phyloP scores from a whole-genome alignment of 2,888 invertebrate species.

The Pemphredon lugubris region DNA sequence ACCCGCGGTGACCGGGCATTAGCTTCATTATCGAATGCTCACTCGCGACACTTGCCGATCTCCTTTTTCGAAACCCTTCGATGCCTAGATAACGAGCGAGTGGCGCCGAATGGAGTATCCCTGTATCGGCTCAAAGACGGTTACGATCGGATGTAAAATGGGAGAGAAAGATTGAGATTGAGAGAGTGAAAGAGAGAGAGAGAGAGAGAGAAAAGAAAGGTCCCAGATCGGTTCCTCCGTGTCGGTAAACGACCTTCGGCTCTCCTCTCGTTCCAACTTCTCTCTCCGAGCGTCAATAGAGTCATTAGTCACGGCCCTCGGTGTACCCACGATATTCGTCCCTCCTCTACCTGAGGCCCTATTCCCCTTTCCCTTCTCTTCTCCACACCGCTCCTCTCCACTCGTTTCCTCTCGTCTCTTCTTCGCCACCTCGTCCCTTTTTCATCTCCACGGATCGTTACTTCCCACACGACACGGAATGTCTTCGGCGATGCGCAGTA shows the following conservation, averaged over 20 bases:
- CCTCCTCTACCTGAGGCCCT: conserved; percentile 61
- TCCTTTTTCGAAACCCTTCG: conserved; percentile 36
- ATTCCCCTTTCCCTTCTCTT: conserved; percentile 19
- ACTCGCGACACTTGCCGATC: conserved; percentile 57
- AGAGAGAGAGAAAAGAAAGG: conserved; percentile 2
- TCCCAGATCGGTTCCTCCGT: conserved; percentile 54
- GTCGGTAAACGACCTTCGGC: conserved; percentile 68
- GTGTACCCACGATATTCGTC: conserved; percentile 70
- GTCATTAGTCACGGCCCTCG: conserved; percentile 76
- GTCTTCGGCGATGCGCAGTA: conserved; percentile 37
- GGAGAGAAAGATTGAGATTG: too few relatives aligned
- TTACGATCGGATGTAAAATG: conserved; percentile 8
- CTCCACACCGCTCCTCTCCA: not conserved
- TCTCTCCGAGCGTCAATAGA: conserved; percentile 72
- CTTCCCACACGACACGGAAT: conserved; percentile 50
- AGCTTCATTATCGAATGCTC: conserved; percentile 57
- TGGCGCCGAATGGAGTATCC: conserved; percentile 15
- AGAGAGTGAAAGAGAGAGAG: not conserved
- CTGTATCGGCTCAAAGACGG: conserved; percentile 19
- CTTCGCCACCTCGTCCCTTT: conserved; percentile 31
- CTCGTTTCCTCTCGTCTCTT: conserved; percentile 6
- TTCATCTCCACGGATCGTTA: conserved; percentile 51
- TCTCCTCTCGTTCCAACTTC: conserved; percentile 61
- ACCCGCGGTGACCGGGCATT: conserved; percentile 54
- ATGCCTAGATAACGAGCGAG: conserved; percentile 50